phyloP scores from a whole-genome alignment of 2,113 vertebrate genomes.

The Poecile atricapillus region DNA sequence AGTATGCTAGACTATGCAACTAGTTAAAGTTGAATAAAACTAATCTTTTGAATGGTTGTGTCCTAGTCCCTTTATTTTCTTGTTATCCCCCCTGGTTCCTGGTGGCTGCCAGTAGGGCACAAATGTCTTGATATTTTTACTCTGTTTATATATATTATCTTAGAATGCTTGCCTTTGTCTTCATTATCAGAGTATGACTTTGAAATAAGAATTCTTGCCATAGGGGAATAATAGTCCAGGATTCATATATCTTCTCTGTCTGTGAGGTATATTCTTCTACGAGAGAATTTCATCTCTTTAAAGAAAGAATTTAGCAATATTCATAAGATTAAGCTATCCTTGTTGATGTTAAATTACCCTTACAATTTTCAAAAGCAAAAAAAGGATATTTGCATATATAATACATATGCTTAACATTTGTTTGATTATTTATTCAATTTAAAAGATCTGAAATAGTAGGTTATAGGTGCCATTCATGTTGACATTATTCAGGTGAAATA shows the following conservation, averaged over 20 bases:
- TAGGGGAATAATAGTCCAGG: not conserved
- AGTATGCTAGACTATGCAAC: not conserved
- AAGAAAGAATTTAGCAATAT: not conserved
- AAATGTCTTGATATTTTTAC: not conserved
- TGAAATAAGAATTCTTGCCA: not conserved
- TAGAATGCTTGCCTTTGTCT: not conserved
- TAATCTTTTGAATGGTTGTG: not conserved
- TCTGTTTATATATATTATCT: not conserved
- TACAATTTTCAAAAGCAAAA: not conserved
- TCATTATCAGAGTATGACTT: not conserved
- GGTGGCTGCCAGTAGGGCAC: not conserved
- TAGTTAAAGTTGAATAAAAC: not conserved
- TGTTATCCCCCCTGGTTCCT: not conserved
- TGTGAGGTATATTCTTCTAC: not conserved
- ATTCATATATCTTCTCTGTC: not conserved
- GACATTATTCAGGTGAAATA: not conserved
- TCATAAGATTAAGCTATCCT: not conserved
- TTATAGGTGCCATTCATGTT: not conserved
- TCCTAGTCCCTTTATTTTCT: not conserved
- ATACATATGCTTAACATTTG: not conserved
- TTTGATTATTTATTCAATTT: not conserved
- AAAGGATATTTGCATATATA: not conserved
- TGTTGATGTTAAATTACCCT: not conserved
- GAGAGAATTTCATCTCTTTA: not conserved
- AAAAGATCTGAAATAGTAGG: not conserved